phyloP scores from a whole-genome alignment of 2,888 invertebrate species.

The Oxycera nigricornis region DNA sequence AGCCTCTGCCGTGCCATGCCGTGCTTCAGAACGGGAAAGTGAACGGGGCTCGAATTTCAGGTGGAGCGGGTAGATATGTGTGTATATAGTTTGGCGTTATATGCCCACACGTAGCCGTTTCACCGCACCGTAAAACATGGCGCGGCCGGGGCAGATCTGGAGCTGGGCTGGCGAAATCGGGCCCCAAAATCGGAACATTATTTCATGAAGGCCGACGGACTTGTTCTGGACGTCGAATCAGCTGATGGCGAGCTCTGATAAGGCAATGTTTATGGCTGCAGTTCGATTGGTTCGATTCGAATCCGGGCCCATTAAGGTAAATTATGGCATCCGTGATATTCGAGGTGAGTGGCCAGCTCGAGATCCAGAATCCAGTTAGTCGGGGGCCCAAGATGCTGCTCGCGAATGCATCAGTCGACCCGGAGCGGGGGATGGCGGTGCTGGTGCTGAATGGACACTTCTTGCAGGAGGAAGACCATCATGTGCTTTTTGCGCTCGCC shows the following conservation, averaged over 20 bases:
- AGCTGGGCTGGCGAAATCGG: conserved; percentile 19
- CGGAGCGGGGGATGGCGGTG: not conserved
- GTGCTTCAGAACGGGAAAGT: not conserved
- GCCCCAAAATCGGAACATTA: conserved; percentile 33
- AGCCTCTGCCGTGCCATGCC: too few relatives aligned
- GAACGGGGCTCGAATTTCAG: not conserved
- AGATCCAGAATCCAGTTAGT: conserved; percentile 31
- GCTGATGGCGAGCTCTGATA: conserved; percentile 46
- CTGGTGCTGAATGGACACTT: conserved; percentile 30
- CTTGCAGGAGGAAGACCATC: not conserved
- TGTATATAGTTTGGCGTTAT: not conserved
- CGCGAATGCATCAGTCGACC: not conserved
- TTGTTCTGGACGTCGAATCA: conserved; percentile 42
- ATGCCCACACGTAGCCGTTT: not conserved
- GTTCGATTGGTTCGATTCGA: conserved; percentile 36
- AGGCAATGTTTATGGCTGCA: conserved; percentile 45
- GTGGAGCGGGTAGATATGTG: not conserved
- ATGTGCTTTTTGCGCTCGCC: not conserved
- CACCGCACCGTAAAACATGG: conserved; percentile 17
- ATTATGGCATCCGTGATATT: conserved; percentile 37
- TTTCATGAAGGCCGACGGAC: conserved; percentile 30
- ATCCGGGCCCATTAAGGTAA: conserved; percentile 39
- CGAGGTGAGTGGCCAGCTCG: conserved; percentile 24
- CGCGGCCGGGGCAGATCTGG: conserved; percentile 4
- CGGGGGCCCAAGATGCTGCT: not conserved